Percentiles rank a stretch among this genome's conserved stretches.
phyloP scores from a whole-genome alignment of 2,113 vertebrate genomes.

The Albula glossodonta region DNA sequence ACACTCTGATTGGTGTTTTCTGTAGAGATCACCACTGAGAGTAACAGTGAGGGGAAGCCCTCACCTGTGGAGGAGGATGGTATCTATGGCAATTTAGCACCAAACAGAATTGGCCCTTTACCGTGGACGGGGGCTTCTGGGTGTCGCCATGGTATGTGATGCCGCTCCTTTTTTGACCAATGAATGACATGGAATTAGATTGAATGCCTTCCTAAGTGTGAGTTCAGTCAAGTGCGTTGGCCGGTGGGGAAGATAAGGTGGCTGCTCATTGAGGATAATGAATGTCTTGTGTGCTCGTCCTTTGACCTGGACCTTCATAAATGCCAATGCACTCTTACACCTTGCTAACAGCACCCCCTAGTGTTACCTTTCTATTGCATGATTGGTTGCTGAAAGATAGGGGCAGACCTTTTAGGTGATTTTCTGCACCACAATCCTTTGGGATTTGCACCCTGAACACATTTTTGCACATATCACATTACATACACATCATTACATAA shows the following conservation, averaged over 20 bases:
- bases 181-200: not conserved
- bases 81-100: slow-evolving; percentile 79
- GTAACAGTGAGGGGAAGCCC: slow-evolving; percentile 86
- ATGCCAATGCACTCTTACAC: slow-evolving; percentile 58
- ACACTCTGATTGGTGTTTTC: slow-evolving; percentile 72
- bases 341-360: slow-evolving; percentile 45
- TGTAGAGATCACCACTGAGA: slow-evolving; percentile 87
- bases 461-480: no score
- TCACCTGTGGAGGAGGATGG: slow-evolving; percentile 78
- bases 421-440: not conserved
- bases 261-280: not conserved
- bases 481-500: no score
- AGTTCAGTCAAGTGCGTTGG: not conserved
- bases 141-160: slow-evolving; percentile 78
- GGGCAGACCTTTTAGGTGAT: slow-evolving; percentile 20
- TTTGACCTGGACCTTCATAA: slow-evolving; percentile 61
- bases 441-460: no score
- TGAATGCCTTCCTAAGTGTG: slow-evolving; percentile 40
- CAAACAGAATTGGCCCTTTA: slow-evolving; percentile 71
- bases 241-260: not conserved
- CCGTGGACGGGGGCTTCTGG: slow-evolving; percentile 72
- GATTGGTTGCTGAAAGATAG: slow-evolving; percentile 43
- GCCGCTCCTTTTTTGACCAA: slow-evolving; percentile 24
- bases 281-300: slow-evolving; percentile 10
- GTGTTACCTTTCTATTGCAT: slow-evolving; percentile 57